Evolutionary conservation across 1,140 invertebrate species (phyloP), one percentile per base, ranked within the genome.

Genomic region (Lepeophtheirus salmonis): DNA sequence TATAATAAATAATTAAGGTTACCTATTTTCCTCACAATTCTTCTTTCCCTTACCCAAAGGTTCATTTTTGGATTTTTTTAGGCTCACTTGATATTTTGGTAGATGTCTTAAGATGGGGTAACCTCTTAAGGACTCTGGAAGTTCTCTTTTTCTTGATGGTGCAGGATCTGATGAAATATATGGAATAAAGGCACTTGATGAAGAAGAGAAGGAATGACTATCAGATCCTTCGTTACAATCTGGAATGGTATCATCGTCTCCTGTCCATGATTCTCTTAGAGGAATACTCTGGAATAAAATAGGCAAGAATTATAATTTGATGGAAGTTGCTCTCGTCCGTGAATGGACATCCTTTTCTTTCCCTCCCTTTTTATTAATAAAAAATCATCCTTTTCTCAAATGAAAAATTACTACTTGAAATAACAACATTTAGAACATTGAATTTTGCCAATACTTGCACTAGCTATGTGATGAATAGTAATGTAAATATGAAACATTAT

Each of bases 51-150:
- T 50, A 60, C 57, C 57, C 50, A 60, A 26, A 24, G 41, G 20
- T 16, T 60, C 30, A 20, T 77, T 72, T 52, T 70, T 70, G 52
- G 75, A 76, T 68, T 80, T 80, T 57, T 74, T 75, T 4, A 82
- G 69, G 65, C 74, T 75, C 56, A 81, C 75, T 57, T 72, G 74
- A 60, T 73, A 68, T 69, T 82, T 80, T 3, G 80, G 68, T 18
- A 74, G 70, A 12, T 71, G 55, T 17, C 80, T 79, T 21, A 81
- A 68, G 52, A 71, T 57, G 17, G 22, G 55, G 68, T 13, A 70
- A 65, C 20, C 71, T 68, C 48, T 6, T 10, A 41, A n/a, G n/a
- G 30, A n/a, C n/a, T 41, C 30, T 41, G 6, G 6, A 41, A 41
- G 30, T 6, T 10, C n/a, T 41, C 30, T 6, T 41, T 6, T 41